These are phyloP conservation scores for Nycteola revayana DNA, from an alignment of 2,888 invertebrate species.

Conservation along the genomic window DNA sequence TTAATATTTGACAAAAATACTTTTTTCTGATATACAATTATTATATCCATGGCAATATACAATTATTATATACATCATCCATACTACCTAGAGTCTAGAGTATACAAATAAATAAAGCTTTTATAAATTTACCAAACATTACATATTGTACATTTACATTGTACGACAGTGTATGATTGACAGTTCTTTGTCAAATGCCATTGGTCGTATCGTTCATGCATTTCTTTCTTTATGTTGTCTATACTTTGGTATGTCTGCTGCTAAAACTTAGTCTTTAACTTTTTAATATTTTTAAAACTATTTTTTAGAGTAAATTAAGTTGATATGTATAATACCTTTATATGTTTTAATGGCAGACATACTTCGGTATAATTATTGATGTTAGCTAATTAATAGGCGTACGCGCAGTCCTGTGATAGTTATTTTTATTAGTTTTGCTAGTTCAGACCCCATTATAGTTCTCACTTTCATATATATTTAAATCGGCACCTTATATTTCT, in stretches of 20 bases:
- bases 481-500: constrained; percentile 16
- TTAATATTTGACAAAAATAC: too few relatives aligned
- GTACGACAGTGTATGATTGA: constrained; percentile 20
- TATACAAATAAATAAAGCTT: too few relatives aligned
- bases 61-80: too few relatives aligned
- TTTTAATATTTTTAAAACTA: constrained; percentile 4
- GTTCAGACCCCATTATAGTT: constrained; percentile 10
- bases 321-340: too few relatives aligned
- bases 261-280: constrained; percentile 8
- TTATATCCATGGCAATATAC: too few relatives aligned
- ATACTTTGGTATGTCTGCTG: constrained; percentile 38
- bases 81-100: too few relatives aligned
- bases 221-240: constrained; percentile 24
- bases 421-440: constrained; percentile 15
- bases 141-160: not conserved
- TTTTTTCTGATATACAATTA: too few relatives aligned
- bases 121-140: too few relatives aligned
- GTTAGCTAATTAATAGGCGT: constrained; percentile 39
- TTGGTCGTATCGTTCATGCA: constrained; percentile 25
- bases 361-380: constrained; percentile 34
- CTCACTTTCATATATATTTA: constrained; percentile 13
- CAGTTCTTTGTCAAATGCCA: constrained; percentile 15
- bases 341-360: constrained; percentile 32
- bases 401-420: constrained; percentile 31
- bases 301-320: too few relatives aligned